Conservation (phyloP, 2,888 invertebrate genomes). For the Leptopilina myrica region DNA sequence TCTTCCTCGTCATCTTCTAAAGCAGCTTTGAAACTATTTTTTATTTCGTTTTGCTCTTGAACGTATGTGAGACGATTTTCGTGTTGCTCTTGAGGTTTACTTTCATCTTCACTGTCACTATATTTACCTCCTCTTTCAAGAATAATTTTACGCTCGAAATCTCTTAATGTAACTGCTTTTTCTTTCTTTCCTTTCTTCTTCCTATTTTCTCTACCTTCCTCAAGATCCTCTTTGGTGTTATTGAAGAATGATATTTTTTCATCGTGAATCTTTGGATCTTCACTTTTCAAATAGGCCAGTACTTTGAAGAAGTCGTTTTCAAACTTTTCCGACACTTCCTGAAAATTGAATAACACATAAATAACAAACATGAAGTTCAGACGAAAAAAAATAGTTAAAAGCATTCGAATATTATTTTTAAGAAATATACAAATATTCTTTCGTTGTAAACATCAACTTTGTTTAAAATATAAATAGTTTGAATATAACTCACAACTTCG, state of each 20-base stretch:
- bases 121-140: constrained; percentile 82
- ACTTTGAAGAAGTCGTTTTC: constrained; percentile 94
- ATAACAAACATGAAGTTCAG: too few relatives aligned
- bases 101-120: constrained; percentile 72
- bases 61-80: constrained; percentile 78
- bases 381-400: too few relatives aligned
- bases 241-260: constrained; percentile 85
- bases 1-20: constrained; percentile 79
- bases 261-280: constrained; percentile 94
- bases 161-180: constrained; percentile 84
- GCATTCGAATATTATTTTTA: too few relatives aligned
- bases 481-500: constrained; percentile 75
- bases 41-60: constrained; percentile 83
- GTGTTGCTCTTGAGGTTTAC: constrained; percentile 58
- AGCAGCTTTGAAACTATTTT: constrained; percentile 81
- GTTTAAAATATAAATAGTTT: background rate
- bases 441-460: too few relatives aligned
- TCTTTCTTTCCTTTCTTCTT: constrained; percentile 77
- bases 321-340: constrained; percentile 82
- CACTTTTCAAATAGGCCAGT: constrained; percentile 89
- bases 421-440: too few relatives aligned
- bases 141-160: constrained; percentile 88
- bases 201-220: constrained; percentile 43
- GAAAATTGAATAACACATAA: constrained; percentile 45
- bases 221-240: constrained; percentile 48